A percentile compares a stretch with the other conserved stretches of the same genome.
phyloP scores from a whole-genome alignment of 1,140 invertebrate genomes.

The Pissodes strobi region DNA sequence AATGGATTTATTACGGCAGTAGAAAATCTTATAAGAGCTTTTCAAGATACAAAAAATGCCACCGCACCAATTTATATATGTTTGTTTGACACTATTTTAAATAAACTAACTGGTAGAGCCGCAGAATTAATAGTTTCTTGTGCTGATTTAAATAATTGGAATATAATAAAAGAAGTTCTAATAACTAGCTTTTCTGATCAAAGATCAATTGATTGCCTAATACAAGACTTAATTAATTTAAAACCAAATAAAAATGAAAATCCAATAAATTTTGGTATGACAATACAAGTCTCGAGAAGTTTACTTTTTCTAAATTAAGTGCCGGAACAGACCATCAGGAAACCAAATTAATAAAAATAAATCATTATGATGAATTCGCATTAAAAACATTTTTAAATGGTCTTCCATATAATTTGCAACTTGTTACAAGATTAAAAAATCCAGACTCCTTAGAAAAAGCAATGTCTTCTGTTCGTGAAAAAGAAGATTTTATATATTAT shows the following conservation, averaged over 20 bases:
- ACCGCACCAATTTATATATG: too few relatives aligned
- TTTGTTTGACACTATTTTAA: too few relatives aligned
- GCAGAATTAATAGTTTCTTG: constrained; percentile 30
- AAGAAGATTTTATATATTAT: constrained; percentile 34
- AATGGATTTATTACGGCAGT: too few relatives aligned
- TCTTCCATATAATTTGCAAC: too few relatives aligned
- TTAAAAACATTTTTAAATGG: too few relatives aligned
- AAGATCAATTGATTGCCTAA: constrained; percentile 38
- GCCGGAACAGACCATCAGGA: neutral
- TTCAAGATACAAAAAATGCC: too few relatives aligned
- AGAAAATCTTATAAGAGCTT: too few relatives aligned
- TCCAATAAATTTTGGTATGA: constrained; percentile 31
- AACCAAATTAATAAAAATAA: constrained; percentile 23
- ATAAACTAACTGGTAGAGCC: too few relatives aligned
- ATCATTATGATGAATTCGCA: too few relatives aligned
- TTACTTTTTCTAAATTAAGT: too few relatives aligned
- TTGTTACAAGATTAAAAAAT: too few relatives aligned
- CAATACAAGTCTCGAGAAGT: constrained; percentile 34
- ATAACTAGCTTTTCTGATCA: constrained; percentile 36
- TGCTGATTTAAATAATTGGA: constrained; percentile 39
- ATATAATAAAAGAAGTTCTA: constrained; percentile 29
- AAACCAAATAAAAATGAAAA: constrained; percentile 35
- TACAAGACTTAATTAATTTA: constrained; percentile 37
- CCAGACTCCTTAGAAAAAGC: too few relatives aligned
- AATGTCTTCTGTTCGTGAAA: constrained; percentile 16